phyloP scores from a whole-genome alignment of 2,888 invertebrate species.

The Colostygia pectinataria region DNA sequence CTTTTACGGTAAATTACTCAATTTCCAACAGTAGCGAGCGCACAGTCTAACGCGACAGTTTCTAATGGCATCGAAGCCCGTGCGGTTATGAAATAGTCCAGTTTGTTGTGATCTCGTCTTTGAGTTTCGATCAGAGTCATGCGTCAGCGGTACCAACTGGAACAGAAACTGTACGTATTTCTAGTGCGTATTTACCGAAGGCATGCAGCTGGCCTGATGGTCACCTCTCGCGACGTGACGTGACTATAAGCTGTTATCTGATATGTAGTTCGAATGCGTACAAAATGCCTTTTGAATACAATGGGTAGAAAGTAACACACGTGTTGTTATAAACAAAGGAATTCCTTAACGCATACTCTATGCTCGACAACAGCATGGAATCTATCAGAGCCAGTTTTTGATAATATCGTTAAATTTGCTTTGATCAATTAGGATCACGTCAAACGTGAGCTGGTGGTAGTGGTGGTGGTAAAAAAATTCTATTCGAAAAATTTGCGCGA shows the following conservation, averaged over 20 bases:
- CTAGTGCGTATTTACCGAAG: constrained; percentile 36
- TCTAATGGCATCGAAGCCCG: constrained; percentile 52
- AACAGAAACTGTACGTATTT: constrained; percentile 78
- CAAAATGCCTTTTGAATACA: constrained; percentile 58
- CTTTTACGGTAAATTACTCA: constrained; percentile 58
- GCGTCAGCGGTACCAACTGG: constrained; percentile 79
- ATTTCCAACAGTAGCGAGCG: constrained; percentile 43
- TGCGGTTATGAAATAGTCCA: constrained; percentile 61
- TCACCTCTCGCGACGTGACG: constrained; percentile 47
- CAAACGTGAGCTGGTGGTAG: constrained; percentile 5
- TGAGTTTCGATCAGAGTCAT: constrained; percentile 44
- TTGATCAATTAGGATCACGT: neutral
- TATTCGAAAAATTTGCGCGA: too few species aligned
- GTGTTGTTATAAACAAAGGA: constrained; percentile 58
- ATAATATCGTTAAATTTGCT: neutral
- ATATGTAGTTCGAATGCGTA: constrained; percentile 47
- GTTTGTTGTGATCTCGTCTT: constrained; percentile 58
- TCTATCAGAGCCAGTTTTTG: constrained; percentile 5
- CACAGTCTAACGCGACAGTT: constrained; percentile 15
- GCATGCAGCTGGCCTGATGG: constrained; percentile 47
- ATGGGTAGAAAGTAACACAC: constrained; percentile 63
- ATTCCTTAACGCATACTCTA: constrained; percentile 47
- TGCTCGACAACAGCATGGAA: constrained; percentile 1
- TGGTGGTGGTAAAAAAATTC: too few species aligned
- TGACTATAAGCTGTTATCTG: constrained; percentile 44